phyloP scores from a whole-genome alignment of 2,888 invertebrate genomes.

The Nymphalis c-album region DNA sequence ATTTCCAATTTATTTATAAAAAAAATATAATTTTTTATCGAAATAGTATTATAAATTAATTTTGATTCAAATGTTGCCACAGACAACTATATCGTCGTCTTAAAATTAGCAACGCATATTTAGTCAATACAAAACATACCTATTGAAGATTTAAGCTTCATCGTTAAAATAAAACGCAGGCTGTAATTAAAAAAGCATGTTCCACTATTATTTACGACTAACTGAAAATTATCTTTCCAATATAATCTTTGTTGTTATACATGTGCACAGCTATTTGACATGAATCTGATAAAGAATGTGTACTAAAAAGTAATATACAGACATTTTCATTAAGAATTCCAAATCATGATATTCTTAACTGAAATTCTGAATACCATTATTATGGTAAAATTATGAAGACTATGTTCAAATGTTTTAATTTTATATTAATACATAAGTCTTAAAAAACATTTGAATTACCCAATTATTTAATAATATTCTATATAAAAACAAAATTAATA shows the following conservation, averaged over 20 bases:
- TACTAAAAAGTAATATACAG: conserved; percentile 13
- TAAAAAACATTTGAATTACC: not conserved
- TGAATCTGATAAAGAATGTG: conserved; percentile 45
- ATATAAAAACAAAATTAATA: not conserved
- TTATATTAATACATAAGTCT: not conserved
- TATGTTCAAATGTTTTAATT: not conserved
- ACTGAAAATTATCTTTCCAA: conserved; percentile 65
- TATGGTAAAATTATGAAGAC: not conserved
- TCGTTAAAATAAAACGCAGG: conserved; percentile 56
- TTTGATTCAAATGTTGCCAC: not conserved
- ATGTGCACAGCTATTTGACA: conserved; percentile 72
- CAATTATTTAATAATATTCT: not conserved
- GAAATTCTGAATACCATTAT: not conserved
- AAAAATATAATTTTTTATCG: not conserved
- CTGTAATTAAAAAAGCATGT: conserved; percentile 73
- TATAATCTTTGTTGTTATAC: conserved; percentile 55
- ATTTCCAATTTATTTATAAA: conserved; percentile 16
- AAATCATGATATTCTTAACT: not conserved
- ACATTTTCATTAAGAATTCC: conserved; percentile 11
- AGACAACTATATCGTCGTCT: not conserved
- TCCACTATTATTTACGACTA: conserved; percentile 71
- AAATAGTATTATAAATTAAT: not conserved
- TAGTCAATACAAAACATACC: too few relatives aligned
- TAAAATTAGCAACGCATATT: not conserved
- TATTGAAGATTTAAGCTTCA: not conserved